Conservation (phyloP, 2,113 vertebrate species). For the Varanus komodoensis region DNA sequence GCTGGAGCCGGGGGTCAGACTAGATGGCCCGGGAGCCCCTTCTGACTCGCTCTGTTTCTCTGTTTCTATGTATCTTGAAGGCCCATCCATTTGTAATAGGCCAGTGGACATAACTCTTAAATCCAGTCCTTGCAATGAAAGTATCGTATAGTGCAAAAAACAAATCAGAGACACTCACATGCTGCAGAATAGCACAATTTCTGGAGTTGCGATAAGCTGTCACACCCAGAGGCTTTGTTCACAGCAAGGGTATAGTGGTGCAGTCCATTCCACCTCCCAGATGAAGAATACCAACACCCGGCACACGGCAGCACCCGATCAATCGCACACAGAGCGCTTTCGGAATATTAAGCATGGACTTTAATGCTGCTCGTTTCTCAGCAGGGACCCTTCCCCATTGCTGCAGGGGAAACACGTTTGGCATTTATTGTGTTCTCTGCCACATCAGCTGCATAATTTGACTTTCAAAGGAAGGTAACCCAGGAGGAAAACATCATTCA, state of each 20-base stretch:
- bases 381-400: constrained; percentile 12
- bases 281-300: neutral
- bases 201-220: neutral
- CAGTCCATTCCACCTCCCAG: neutral
- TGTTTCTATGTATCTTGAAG: neutral
- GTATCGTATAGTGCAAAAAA: neutral
- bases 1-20: too few relatives aligned
- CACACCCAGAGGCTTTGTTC: constrained; percentile 3
- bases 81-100: neutral
- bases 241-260: neutral
- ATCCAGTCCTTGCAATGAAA: neutral
- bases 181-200: neutral
- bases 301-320: neutral
- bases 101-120: neutral
- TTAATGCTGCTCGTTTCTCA: constrained; percentile 10
- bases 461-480: constrained; percentile 32
- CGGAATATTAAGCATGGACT: constrained; percentile 29
- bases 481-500: constrained; percentile 32
- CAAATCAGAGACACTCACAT: neutral
- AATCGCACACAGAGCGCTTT: neutral
- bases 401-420: neutral
- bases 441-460: constrained; percentile 25
- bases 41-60: too few relatives aligned
- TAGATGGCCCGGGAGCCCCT: too few relatives aligned
- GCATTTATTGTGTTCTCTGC: neutral